Evolutionary conservation across 2,888 invertebrate species (phyloP).

Genomic region (Aphodius sticticus): DNA sequence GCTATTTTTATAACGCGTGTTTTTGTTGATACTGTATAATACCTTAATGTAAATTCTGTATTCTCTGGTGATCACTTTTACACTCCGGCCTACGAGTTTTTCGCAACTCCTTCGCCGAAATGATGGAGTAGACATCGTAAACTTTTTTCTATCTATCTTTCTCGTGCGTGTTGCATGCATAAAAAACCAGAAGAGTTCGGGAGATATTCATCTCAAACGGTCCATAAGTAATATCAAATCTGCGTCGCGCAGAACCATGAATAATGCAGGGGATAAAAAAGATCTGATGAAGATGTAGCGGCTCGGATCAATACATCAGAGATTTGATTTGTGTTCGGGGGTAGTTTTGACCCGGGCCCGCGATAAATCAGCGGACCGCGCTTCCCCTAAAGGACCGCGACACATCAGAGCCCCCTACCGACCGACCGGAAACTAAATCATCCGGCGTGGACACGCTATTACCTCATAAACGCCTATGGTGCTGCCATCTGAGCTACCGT

Average conservation of each 20-base stretch:
- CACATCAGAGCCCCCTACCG: slow-evolving; percentile 43
- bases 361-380: slow-evolving; percentile 54
- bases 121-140: too few relatives aligned
- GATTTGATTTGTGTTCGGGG: slow-evolving; percentile 56
- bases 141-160: too few relatives aligned
- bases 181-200: neutral
- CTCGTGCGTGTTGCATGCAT: too few relatives aligned
- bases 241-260: slow-evolving; percentile 20
- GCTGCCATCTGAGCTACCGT: neutral
- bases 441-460: slow-evolving; percentile 44
- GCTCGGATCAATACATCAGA: slow-evolving; percentile 56
- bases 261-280: slow-evolving; percentile 29
- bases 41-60: too few relatives aligned
- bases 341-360: slow-evolving; percentile 51
- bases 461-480: slow-evolving; percentile 39
- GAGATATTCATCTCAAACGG: neutral
- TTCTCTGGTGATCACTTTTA: too few relatives aligned
- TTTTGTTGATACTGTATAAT: too few relatives aligned
- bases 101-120: too few relatives aligned
- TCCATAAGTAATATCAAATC: neutral
- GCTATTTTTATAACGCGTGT: too few relatives aligned
- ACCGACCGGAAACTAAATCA: slow-evolving; percentile 51
- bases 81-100: too few relatives aligned
- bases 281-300: slow-evolving; percentile 55
- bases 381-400: slow-evolving; percentile 45